phyloP scores from a whole-genome alignment of 2,797 vertebrate genomes.

The Lacerta bilineata region DNA sequence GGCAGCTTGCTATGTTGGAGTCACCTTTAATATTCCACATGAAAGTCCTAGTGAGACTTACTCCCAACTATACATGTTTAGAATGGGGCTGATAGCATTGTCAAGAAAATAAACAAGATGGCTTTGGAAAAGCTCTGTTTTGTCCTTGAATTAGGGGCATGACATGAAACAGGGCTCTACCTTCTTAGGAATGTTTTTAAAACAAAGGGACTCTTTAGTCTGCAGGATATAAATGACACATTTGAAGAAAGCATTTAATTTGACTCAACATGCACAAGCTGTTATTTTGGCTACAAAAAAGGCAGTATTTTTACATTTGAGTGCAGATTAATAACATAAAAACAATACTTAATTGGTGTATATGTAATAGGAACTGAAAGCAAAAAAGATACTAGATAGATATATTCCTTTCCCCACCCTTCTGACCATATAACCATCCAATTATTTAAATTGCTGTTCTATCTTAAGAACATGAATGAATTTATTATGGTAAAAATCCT shows the following conservation, averaged over 20 bases:
- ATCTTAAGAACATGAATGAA: neutral
- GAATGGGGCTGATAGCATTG: neutral
- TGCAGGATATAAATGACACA: slow-evolving; percentile 34
- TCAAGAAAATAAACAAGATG: neutral
- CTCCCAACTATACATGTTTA: neutral
- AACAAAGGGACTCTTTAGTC: slow-evolving; percentile 5
- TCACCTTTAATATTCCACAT: neutral
- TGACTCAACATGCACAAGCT: slow-evolving; percentile 18
- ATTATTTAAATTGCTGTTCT: neutral
- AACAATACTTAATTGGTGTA: slow-evolving; percentile 6
- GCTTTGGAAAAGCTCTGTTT: slow-evolving; percentile 9
- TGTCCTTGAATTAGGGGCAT: neutral
- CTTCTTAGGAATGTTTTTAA: neutral
- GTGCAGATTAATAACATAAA: slow-evolving; percentile 14
- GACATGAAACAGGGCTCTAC: neutral
- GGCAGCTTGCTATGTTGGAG: neutral
- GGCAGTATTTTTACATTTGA: slow-evolving; percentile 16
- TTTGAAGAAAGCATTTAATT: slow-evolving; percentile 33
- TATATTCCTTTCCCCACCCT: neutral
- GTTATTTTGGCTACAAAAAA: slow-evolving; percentile 37
- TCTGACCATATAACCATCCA: neutral
- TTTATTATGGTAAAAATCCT: neutral
- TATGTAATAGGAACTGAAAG: neutral
- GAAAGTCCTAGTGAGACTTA: neutral
- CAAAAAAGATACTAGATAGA: neutral